Percentiles rank a stretch among this genome's conserved stretches.
Conservation (phyloP, 2,113 vertebrate genomes). For the Mustelus asterias region DNA sequence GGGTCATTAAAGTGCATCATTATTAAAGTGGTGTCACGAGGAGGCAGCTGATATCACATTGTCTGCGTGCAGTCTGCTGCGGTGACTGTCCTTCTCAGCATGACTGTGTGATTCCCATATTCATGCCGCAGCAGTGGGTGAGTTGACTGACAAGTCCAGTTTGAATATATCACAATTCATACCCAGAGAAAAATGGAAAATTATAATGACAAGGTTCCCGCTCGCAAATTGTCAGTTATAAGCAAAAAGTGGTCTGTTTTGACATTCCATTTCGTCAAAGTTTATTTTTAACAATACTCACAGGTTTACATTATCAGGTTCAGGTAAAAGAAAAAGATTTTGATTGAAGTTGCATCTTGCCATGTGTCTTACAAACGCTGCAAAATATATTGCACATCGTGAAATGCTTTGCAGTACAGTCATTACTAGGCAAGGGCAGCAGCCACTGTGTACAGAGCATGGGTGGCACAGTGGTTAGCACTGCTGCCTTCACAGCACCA, state of each 20-base stretch:
- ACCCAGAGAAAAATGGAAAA: background rate
- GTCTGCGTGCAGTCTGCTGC: background rate
- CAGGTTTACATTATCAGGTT: background rate
- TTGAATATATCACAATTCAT: background rate
- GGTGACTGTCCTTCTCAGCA: background rate
- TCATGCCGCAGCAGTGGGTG: background rate
- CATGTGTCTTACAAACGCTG: background rate
- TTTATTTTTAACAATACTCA: slow-evolving; percentile 26
- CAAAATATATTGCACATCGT: background rate
- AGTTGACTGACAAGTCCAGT: background rate
- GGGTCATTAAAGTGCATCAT: background rate
- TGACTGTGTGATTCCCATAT: background rate
- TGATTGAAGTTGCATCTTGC: background rate
- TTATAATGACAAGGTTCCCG: background rate
- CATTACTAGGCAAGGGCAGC: too few species aligned
- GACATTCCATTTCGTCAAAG: slow-evolving; percentile 21
- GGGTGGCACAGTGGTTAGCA: too few species aligned
- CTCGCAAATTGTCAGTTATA: background rate
- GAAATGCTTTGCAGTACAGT: background rate
- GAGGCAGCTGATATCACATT: background rate
- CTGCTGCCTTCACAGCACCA: too few species aligned
- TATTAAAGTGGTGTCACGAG: background rate
- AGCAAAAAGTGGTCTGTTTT: background rate
- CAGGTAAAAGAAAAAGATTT: background rate
- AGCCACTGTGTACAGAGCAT: background rate